These are phyloP conservation scores for Malaclemys terrapin DNA, from an alignment of 2,113 vertebrate genomes.

Conservation along the genomic window DNA sequence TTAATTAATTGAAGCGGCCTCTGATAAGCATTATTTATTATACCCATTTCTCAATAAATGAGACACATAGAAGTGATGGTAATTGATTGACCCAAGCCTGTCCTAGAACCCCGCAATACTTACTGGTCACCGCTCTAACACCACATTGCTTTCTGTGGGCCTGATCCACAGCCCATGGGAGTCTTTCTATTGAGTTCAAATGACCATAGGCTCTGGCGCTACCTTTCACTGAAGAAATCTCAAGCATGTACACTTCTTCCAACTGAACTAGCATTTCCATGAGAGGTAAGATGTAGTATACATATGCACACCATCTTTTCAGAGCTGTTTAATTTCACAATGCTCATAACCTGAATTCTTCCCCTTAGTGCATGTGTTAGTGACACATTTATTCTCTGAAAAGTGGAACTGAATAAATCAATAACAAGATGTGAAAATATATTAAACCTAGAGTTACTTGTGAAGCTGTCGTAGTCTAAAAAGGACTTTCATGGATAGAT, in stretches of 20 bases:
- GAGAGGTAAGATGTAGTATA: background rate
- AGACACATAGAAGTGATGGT: background rate
- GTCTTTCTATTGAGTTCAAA: background rate
- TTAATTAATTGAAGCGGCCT: background rate
- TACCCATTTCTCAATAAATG: background rate
- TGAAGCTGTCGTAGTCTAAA: background rate
- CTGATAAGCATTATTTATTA: background rate
- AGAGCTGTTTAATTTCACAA: background rate
- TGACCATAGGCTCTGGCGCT: background rate
- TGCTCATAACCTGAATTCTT: conserved; percentile 37
- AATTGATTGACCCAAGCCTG: background rate
- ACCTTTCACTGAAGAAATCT: background rate
- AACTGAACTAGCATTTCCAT: background rate
- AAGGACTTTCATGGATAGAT: background rate
- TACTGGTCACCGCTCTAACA: background rate
- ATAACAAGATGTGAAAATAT: background rate
- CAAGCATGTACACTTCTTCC: background rate
- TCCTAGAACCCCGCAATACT: background rate
- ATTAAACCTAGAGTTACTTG: background rate
- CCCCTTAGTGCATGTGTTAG: background rate
- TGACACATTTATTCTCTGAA: background rate
- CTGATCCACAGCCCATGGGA: background rate
- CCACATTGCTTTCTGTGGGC: background rate
- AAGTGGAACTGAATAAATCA: conserved; percentile 29
- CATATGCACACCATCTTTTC: conserved; percentile 7